Evolutionary conservation across 2,113 vertebrate genomes (phyloP).

Genomic region (Microcebus lehilahytsara): DNA sequence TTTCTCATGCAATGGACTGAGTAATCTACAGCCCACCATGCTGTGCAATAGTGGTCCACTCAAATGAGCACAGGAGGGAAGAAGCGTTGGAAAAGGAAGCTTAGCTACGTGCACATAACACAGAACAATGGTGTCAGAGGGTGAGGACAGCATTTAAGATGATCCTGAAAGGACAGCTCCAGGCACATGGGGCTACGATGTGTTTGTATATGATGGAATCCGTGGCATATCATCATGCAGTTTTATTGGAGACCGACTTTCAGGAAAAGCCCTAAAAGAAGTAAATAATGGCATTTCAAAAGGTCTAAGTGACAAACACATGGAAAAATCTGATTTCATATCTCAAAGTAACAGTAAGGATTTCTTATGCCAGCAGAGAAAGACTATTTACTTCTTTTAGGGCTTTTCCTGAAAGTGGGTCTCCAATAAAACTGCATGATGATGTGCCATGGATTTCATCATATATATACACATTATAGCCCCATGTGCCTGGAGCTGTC

Average conservation of each 20-base stretch:
- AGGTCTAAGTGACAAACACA: neutral
- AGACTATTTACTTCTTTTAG: neutral
- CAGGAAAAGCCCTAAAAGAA: neutral
- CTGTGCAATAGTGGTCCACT: neutral
- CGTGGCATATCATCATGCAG: neutral
- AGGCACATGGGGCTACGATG: neutral
- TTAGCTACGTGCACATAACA: neutral
- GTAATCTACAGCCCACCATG: neutral
- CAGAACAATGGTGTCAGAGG: neutral
- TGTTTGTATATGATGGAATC: neutral
- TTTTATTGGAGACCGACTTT: neutral
- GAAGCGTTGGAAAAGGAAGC: neutral
- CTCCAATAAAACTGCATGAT: neutral
- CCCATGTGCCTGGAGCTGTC: neutral
- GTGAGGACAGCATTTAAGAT: neutral
- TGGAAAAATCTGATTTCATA: neutral
- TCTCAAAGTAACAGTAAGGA: neutral
- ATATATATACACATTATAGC: neutral
- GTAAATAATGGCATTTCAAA: neutral
- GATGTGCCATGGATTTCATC: neutral
- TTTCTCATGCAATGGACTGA: neutral
- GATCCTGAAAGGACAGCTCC: constrained; percentile 29
- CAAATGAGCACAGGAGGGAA: neutral
- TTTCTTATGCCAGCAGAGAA: neutral
- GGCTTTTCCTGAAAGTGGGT: neutral